Conservation (phyloP, 1,140 invertebrate species). For the Magallana gigas region DNA sequence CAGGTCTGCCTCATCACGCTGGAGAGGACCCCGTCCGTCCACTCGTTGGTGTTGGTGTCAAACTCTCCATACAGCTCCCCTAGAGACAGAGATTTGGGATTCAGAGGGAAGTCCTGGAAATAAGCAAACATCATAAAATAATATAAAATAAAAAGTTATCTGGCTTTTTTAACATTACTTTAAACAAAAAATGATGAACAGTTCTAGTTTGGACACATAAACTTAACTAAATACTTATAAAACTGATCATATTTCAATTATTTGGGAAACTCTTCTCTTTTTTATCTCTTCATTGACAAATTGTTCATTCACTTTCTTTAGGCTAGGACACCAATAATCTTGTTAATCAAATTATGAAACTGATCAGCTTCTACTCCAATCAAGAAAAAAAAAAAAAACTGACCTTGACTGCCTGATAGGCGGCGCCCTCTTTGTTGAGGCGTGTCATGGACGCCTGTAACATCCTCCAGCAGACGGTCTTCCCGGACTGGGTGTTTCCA, state of each 20-base stretch:
- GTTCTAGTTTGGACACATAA: too few relatives aligned
- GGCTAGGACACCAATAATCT: too few relatives aligned
- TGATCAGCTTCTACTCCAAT: too few relatives aligned
- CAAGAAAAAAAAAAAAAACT: not conserved
- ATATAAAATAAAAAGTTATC: too few relatives aligned
- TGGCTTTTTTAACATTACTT: too few relatives aligned
- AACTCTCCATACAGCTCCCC: conserved; percentile 93
- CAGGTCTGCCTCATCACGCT: conserved; percentile 90
- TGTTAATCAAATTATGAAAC: too few relatives aligned
- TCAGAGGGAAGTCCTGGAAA: conserved; percentile 85
- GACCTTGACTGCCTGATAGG: conserved; percentile 72
- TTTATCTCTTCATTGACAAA: not conserved
- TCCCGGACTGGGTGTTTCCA: conserved; percentile 82
- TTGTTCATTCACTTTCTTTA: not conserved
- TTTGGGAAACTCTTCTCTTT: not conserved
- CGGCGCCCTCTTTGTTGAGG: conserved; percentile 69
- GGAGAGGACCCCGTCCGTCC: conserved; percentile 92
- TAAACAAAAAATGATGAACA: too few relatives aligned
- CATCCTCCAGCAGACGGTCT: conserved; percentile 76
- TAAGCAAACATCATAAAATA: too few relatives aligned
- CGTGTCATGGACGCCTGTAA: conserved; percentile 74
- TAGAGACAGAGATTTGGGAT: conserved; percentile 90
- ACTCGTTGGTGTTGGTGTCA: conserved; percentile 89
- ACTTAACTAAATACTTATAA: too few relatives aligned
- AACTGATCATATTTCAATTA: too few relatives aligned